These are phyloP conservation scores for Phyto melanocephala DNA, from an alignment of 2,888 invertebrate species.

Conservation along the genomic window DNA sequence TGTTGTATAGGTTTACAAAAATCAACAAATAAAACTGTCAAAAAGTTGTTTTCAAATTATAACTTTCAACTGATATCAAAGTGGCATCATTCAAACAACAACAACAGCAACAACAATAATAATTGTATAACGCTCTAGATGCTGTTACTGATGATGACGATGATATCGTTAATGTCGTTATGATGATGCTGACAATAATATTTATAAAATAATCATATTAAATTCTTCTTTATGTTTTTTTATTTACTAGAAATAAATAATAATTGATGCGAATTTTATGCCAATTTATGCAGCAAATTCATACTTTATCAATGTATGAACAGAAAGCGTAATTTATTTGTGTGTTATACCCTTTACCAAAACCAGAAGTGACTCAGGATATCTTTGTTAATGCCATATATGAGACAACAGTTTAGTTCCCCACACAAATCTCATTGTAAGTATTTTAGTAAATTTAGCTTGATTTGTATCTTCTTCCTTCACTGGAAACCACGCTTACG, in stretches of 20 bases:
- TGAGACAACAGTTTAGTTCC: too few relatives aligned
- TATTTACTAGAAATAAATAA: too few relatives aligned
- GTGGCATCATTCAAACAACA: conserved; percentile 43
- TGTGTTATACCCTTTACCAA: too few relatives aligned
- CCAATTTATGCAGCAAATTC: not conserved
- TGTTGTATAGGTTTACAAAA: not conserved
- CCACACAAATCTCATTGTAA: too few relatives aligned
- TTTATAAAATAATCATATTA: not conserved
- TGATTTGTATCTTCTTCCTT: too few relatives aligned
- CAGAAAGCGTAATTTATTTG: not conserved
- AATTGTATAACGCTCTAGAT: conserved; percentile 20
- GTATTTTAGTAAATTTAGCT: too few relatives aligned
- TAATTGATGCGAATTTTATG: conserved; percentile 31
- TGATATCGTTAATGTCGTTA: not conserved
- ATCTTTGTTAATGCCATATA: too few relatives aligned
- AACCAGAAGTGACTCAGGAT: too few relatives aligned
- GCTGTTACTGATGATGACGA: not conserved
- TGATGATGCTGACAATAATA: conserved; percentile 14
- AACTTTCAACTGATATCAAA: conserved; percentile 55
- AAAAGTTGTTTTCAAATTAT: conserved; percentile 62
- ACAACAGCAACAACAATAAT: too few relatives aligned
- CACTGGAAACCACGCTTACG: too few relatives aligned
- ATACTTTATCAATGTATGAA: not conserved
- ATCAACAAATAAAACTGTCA: conserved; percentile 58
- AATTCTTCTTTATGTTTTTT: not conserved